Conservation (phyloP, 2,888 invertebrate genomes). For the Pyrocoelia pectoralis region DNA sequence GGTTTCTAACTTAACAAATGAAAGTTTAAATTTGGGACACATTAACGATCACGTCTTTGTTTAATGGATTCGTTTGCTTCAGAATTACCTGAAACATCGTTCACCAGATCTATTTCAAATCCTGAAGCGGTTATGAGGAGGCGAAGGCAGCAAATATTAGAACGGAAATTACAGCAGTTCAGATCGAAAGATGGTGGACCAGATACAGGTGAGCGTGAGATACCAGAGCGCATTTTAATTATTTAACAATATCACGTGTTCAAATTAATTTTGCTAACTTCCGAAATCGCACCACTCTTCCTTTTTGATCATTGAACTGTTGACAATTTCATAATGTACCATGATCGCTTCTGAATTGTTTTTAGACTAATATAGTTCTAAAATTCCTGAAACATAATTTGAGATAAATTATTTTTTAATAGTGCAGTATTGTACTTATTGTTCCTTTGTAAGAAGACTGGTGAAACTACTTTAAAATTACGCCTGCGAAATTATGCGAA, state of each 20-base stretch:
- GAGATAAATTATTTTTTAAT: too few species aligned
- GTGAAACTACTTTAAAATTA: too few species aligned
- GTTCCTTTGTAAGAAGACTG: too few species aligned
- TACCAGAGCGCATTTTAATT: too few species aligned
- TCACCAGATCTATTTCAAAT: constrained; percentile 98
- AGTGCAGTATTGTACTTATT: too few species aligned
- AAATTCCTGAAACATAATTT: constrained; percentile 12
- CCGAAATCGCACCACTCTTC: too few species aligned
- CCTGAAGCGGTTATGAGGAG: constrained; percentile 99
- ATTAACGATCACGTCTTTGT: neutral
- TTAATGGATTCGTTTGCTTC: constrained; percentile 50
- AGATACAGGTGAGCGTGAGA: constrained; percentile 78
- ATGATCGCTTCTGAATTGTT: too few species aligned
- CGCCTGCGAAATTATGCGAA: too few species aligned
- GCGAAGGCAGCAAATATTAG: constrained; percentile 94
- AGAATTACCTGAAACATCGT: constrained; percentile 97
- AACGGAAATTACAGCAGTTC: constrained; percentile 95
- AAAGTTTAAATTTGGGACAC: neutral
- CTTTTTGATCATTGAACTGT: too few species aligned
- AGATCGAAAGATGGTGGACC: constrained; percentile 94
- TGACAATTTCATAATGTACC: too few species aligned
- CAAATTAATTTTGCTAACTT: too few species aligned
- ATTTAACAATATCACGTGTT: neutral
- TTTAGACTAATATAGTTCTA: too few species aligned
- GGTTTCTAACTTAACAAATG: neutral